Conservation (phyloP, 2,888 invertebrate species). For the Rhingia campestris region DNA sequence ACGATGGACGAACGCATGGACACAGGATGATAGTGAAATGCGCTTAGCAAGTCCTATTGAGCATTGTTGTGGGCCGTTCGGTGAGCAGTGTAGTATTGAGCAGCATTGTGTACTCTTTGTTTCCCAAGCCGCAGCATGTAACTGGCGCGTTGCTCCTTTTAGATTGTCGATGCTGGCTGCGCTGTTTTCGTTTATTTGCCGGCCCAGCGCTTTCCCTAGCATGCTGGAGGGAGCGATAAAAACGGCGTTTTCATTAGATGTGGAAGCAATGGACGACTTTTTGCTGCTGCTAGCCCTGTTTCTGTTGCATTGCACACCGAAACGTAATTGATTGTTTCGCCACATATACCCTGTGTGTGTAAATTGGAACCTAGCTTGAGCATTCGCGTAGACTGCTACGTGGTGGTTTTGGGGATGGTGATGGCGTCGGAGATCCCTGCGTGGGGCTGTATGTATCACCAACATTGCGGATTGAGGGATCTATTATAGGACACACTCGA, state of each 20-base stretch:
- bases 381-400: not conserved
- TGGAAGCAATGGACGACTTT: constrained; percentile 20
- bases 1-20: constrained; percentile 51
- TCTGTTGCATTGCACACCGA: constrained; percentile 61
- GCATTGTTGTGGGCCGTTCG: constrained; percentile 37
- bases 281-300: constrained; percentile 34
- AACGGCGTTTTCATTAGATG: constrained; percentile 49
- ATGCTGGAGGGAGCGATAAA: constrained; percentile 45
- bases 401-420: not conserved
- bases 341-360: constrained; percentile 57
- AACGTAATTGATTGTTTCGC: constrained; percentile 68
- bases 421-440: not conserved
- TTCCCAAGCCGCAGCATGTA: constrained; percentile 29
- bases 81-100: constrained; percentile 1
- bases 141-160: constrained; percentile 46
- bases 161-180: constrained; percentile 8
- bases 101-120: constrained; percentile 34
- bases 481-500: constrained; percentile 62
- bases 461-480: constrained; percentile 44
- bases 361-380: constrained; percentile 43
- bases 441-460: constrained; percentile 26
- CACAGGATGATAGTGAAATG: constrained; percentile 58
- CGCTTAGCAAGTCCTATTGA: constrained; percentile 38
- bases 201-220: constrained; percentile 42
- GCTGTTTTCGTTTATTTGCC: constrained; percentile 42